Evolutionary conservation across 1,140 invertebrate genomes (phyloP), one percentile per base, ranked within the genome.

Genomic region (Ooceraea biroi): DNA sequence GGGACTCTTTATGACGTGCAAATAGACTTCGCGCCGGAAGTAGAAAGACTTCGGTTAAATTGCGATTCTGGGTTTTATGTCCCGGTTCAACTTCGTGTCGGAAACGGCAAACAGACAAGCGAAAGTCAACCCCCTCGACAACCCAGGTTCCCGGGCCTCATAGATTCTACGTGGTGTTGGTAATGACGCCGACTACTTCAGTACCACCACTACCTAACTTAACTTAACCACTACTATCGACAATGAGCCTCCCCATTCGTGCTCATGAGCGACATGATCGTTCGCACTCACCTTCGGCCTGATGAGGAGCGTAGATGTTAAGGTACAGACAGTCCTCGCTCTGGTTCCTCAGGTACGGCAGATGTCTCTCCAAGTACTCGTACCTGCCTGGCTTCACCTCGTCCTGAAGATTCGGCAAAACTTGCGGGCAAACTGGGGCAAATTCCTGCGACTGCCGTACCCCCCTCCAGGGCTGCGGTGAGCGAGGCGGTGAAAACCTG

Each of bases 321-420:
- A 99, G 95, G 92, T 98, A 98, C 10, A 99, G 94, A 91, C 98
- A 99, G 93, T 99, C 98, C 94, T 99, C 98, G 68, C 96, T 97
- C 93, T 99, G 97, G 85, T 98, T 96, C 66, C 94, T 95, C 30
- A 99, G 94, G 90, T 96, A 96, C 0, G 96, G 96, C 66, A 97
- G 91, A n/a, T 98, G 93, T 69, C 95, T 95, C 83, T 95, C 95
- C 77, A 98, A 94, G 89, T 97, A 96, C 74, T 96, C 95, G 86
- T 96, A 96, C 50, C 97, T 95, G 11, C 95, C 96, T 12, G 95
- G 94, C 83, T 96, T 96, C 63, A 95, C 94, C 27, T 95, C 95
- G 74, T 95, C 95, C 30, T 93, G 95, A 10, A 96, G 93, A 83
- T 96, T 95, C 3, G 97, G 97, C 69, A 97, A 90, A 50, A 95